Percentiles rank a stretch among this genome's conserved stretches.
phyloP scores from a whole-genome alignment of 2,797 vertebrate species.

The Chloroceryle amazona region DNA sequence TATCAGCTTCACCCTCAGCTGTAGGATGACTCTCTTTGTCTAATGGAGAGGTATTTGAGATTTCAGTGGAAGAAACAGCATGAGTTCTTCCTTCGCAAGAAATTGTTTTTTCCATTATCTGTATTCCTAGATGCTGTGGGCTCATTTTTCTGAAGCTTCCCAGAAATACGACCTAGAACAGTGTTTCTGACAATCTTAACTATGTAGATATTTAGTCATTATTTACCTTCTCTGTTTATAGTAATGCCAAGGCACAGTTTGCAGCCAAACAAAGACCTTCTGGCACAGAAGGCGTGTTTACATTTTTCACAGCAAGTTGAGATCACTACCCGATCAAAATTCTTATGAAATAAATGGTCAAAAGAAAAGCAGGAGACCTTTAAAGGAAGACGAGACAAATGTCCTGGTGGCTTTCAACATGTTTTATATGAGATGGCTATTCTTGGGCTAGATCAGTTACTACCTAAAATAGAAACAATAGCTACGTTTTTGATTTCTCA shows the following conservation, averaged over 20 bases:
- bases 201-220: neutral
- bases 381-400: neutral
- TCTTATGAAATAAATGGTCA: neutral
- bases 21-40: neutral
- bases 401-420: neutral
- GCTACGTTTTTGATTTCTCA: neutral
- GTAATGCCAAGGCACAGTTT: neutral
- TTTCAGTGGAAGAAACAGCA: neutral
- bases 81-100: neutral
- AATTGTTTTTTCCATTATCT: neutral
- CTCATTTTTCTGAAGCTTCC: neutral
- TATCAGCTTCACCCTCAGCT: neutral
- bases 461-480: neutral
- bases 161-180: neutral
- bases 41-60: neutral
- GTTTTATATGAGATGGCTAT: neutral
- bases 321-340: neutral
- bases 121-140: neutral
- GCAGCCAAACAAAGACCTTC: neutral
- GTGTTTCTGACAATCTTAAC: neutral
- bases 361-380: neutral
- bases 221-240: neutral
- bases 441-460: neutral
- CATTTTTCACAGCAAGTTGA: neutral
- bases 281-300: neutral